Conservation (phyloP, 2,888 invertebrate species). For the Zhuqinia jingwanae region DNA sequence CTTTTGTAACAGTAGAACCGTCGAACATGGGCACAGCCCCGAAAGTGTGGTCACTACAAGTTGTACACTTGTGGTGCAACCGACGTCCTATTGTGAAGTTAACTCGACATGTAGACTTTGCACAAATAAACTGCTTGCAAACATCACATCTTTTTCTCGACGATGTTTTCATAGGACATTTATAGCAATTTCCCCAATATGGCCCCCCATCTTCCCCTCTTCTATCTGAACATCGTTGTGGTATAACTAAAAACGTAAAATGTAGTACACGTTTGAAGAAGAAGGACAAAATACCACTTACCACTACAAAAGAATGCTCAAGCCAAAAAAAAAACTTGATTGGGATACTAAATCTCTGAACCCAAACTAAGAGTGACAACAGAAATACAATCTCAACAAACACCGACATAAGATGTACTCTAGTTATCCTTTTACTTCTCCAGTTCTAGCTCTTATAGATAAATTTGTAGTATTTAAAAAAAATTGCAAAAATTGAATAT, state of each 20-base stretch:
- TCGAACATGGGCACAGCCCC: no score
- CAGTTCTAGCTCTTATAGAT: no score
- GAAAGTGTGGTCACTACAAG: neutral
- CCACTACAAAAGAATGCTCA: no score
- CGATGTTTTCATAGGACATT: neutral
- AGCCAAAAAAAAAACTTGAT: no score
- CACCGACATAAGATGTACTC: no score
- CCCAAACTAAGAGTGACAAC: no score
- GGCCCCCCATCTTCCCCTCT: neutral
- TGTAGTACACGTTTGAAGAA: neutral
- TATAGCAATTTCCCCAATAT: neutral
- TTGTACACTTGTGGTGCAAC: neutral
- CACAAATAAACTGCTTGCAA: conserved; percentile 34
- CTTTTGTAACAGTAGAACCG: no score
- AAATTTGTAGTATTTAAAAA: no score
- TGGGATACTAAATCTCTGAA: no score
- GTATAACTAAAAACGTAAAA: conserved; percentile 9
- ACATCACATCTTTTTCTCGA: conserved; percentile 15
- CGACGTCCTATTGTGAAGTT: neutral
- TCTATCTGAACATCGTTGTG: neutral
- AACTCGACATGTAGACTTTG: conserved; percentile 32
- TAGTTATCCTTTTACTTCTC: no score
- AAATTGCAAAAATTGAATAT: no score
- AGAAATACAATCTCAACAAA: no score
- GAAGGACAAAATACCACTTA: neutral